These are phyloP conservation scores for Nipponacmea schrenckii DNA, from an alignment of 2,888 invertebrate genomes.

Conservation along the genomic window DNA sequence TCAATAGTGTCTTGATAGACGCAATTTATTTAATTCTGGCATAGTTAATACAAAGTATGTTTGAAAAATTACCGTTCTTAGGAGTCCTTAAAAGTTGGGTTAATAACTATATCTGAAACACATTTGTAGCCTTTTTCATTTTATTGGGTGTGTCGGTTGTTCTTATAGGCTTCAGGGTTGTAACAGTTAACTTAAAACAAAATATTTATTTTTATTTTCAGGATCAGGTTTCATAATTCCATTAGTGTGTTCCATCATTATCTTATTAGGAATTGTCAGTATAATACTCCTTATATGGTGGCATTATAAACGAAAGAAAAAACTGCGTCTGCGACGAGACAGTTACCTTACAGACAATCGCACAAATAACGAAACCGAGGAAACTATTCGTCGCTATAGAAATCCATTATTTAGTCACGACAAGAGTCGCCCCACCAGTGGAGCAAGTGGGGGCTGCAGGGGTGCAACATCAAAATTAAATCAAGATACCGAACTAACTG, in stretches of 20 bases:
- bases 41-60: too few species aligned
- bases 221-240: constrained; percentile 52
- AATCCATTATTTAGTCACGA: constrained; percentile 80
- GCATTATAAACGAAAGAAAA: constrained; percentile 72
- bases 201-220: constrained; percentile 18
- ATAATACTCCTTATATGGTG: constrained; percentile 64
- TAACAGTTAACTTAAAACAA: too few species aligned
- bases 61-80: too few species aligned
- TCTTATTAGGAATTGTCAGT: constrained; percentile 50
- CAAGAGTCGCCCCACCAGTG: constrained; percentile 63
- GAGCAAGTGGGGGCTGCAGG: constrained; percentile 47
- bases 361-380: constrained; percentile 92
- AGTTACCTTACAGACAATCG: constrained; percentile 73
- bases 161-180: too few species aligned
- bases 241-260: constrained; percentile 59
- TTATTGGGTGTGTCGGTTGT: too few species aligned
- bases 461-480: constrained; percentile 52
- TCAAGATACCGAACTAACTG: constrained; percentile 73
- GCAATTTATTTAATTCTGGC: too few species aligned
- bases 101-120: too few species aligned
- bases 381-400: constrained; percentile 84
- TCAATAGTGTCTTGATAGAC: too few species aligned
- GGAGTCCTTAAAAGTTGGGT: too few species aligned
- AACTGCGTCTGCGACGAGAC: constrained; percentile 64
- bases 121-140: too few species aligned